A percentile compares a stretch with the other conserved stretches of the same genome.
Conservation (phyloP, 2,888 invertebrate species). For the Caprella mutica region DNA sequence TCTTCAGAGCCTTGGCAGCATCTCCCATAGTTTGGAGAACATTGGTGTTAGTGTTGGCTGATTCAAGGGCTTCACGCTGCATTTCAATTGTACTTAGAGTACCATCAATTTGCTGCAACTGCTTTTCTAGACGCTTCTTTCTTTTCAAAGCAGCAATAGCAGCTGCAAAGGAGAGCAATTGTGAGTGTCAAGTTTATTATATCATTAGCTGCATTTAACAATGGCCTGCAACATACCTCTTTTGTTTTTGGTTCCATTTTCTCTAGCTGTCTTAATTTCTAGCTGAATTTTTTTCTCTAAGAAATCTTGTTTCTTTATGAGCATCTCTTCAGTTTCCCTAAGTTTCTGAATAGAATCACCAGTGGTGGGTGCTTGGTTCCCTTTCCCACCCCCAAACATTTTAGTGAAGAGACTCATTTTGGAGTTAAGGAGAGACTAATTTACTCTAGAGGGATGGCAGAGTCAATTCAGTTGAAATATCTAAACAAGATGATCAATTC, state of each 20-base stretch:
- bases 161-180: no score
- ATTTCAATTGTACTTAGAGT: slow-evolving; percentile 94
- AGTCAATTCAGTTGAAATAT: no score
- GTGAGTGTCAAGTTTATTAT: no score
- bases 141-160: slow-evolving; percentile 92
- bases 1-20: slow-evolving; percentile 89
- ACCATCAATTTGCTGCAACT: slow-evolving; percentile 93
- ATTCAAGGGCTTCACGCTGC: slow-evolving; percentile 91
- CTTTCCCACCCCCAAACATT: slow-evolving; percentile 77
- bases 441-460: no score
- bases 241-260: slow-evolving; percentile 62
- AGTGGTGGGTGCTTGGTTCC: slow-evolving; percentile 71
- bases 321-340: slow-evolving; percentile 90
- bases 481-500: no score
- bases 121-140: slow-evolving; percentile 94
- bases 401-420: slow-evolving; percentile 85
- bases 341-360: slow-evolving; percentile 96
- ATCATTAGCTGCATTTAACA: neutral
- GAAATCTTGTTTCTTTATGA: slow-evolving; percentile 92
- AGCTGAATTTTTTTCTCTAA: slow-evolving; percentile 87
- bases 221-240: slow-evolving; percentile 37
- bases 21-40: slow-evolving; percentile 91
- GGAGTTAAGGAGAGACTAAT: no score
- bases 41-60: slow-evolving; percentile 94
- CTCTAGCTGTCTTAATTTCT: slow-evolving; percentile 73